Evolutionary conservation across 1,140 invertebrate species (phyloP).

Genomic region (Drosophila murphyi): DNA sequence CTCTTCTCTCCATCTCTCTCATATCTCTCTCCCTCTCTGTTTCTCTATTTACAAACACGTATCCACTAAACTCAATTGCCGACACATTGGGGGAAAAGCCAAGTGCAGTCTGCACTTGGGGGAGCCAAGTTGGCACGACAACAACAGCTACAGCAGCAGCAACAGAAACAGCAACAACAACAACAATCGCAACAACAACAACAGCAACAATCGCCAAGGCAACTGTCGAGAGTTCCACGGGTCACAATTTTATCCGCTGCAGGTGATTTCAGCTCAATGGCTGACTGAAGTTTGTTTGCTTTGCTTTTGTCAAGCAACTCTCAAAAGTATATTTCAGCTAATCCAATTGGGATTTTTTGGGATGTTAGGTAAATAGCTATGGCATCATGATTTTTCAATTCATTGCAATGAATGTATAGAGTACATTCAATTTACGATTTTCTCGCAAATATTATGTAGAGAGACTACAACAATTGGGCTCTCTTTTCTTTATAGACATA

Average conservation of each 20-base stretch:
- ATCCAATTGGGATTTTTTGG: slow-evolving; percentile 17
- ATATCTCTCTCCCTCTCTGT: not conserved
- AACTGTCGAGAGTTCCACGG: slow-evolving; percentile 15
- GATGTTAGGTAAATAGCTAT: slow-evolving; percentile 4
- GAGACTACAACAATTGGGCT: too few species aligned
- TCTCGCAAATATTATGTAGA: not conserved
- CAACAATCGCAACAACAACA: not conserved
- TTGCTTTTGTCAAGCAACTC: slow-evolving; percentile 17
- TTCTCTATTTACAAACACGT: slow-evolving; percentile 17
- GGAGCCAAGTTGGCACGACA: slow-evolving; percentile 16
- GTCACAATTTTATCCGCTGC: slow-evolving; percentile 26
- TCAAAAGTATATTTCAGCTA: slow-evolving; percentile 17
- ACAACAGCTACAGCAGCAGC: not conserved
- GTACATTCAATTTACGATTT: not conserved
- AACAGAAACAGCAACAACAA: not conserved
- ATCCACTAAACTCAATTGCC: slow-evolving; percentile 49
- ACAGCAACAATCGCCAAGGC: slow-evolving; percentile 4
- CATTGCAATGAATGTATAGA: slow-evolving; percentile 11
- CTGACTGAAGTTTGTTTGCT: slow-evolving; percentile 24
- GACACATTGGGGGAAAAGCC: slow-evolving; percentile 5
- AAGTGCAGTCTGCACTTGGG: slow-evolving; percentile 23
- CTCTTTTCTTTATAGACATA: too few species aligned
- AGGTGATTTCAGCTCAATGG: slow-evolving; percentile 19
- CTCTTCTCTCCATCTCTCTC: not conserved
- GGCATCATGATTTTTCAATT: slow-evolving; percentile 28